Percentiles rank a stretch among this genome's conserved stretches.
Conservation (phyloP, 2,797 vertebrate genomes). For the Halcyon smyrnensis region DNA sequence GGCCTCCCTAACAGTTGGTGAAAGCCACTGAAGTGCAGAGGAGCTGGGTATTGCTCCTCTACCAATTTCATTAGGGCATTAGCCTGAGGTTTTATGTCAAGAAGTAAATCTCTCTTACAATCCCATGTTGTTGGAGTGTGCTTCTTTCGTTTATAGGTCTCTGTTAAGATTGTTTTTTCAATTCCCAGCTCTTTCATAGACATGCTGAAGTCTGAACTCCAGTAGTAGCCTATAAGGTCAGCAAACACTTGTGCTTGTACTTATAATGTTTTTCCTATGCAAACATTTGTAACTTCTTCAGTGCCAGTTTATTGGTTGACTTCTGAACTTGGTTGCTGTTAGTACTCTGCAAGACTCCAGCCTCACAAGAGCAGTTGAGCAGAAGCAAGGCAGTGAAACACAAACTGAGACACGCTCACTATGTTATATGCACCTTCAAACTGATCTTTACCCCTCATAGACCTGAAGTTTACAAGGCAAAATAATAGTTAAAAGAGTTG, state of each 20-base stretch:
- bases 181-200: not conserved
- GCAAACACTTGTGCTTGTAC: not conserved
- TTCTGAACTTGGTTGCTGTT: not conserved
- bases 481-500: not conserved
- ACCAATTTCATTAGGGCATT: not conserved
- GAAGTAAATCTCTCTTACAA: not conserved
- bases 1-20: not conserved
- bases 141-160: not conserved
- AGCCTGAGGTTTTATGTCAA: not conserved
- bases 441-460: not conserved
- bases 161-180: not conserved
- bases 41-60: not conserved
- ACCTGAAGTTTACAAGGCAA: conserved; percentile 23
- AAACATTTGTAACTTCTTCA: not conserved
- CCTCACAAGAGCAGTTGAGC: not conserved
- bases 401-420: not conserved
- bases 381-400: not conserved
- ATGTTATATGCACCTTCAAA: not conserved
- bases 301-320: not conserved
- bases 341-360: not conserved
- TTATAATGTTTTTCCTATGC: not conserved
- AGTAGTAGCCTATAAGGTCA: not conserved
- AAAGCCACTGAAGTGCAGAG: not conserved
- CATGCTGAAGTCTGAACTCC: not conserved
- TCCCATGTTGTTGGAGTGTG: not conserved